Base-by-base conservation (phyloP, 2,888 invertebrate genomes). In the Amphipoea oculea region DNA sequence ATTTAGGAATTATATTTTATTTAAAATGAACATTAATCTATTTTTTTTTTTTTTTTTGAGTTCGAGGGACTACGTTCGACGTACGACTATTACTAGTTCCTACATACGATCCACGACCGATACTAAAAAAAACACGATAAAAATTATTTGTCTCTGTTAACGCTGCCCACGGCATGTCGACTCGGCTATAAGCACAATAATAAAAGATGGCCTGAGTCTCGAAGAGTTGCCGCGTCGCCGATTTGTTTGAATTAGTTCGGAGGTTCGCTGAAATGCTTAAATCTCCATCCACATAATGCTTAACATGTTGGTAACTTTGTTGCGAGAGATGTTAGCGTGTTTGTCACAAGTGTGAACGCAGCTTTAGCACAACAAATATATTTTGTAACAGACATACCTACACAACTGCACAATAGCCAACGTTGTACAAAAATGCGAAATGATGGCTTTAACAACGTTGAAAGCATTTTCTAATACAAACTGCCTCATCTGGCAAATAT, bases 1-100 rank as follows among this genome's bases (percentile, higher is more conserved):
- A 93, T 74, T 93, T 96, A 94, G 94, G 82, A 90, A 90, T 97
- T 68, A 71, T 96, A 63, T 97, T 97, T 97, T 97, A 97, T 96
- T 87, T 98, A 69, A 97, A 97, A 83, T 93, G 97, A 91, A 89
- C 90, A 86, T 96, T 97, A 93, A 93, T 98, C 93, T 95, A 96
- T 87, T 97, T 97, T 97, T 89, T 97, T 86, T 97, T 97, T 97
- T 96, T 98, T 97, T 98, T 29, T 40, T 40, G 40, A 40, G 4
- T 40, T 40, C 4, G 40, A 40, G 40, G 40, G 40, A 40, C 40
- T 40, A n/a, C n/a, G n/a, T n/a, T n/a, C n/a, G n/a, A n/a, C n/a
- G n/a, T n/a, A n/a, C n/a, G n/a, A n/a, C n/a, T n/a, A n/a, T n/a
- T n/a, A n/a, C n/a, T 42, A 57, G 57, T 57, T 57, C 57, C 57